A percentile compares a stretch with the other conserved stretches of the same genome.
These are phyloP conservation scores for Pomacea maculata DNA, from an alignment of 1,140 invertebrate species.

Conservation along the genomic window DNA sequence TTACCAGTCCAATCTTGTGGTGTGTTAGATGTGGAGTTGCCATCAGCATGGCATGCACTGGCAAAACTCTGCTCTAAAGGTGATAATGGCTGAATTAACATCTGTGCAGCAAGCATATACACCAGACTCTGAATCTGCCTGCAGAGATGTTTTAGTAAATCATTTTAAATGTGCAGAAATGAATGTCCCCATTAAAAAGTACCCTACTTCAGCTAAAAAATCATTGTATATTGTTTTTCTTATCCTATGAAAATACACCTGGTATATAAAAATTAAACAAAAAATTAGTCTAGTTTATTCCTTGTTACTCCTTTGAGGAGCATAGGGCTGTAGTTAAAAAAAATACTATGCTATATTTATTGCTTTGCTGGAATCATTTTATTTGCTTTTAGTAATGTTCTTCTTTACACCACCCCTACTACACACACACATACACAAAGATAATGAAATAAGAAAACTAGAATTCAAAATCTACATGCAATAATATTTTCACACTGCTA, in stretches of 20 bases:
- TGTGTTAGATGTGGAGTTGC: constrained; percentile 25
- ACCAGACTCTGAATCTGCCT: constrained; percentile 63
- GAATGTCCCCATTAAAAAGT: background rate
- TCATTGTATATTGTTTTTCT: background rate
- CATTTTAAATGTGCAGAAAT: background rate
- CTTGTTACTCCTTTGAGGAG: too few species aligned
- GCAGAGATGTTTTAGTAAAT: constrained; percentile 10
- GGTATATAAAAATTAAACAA: too few species aligned
- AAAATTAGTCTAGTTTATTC: too few species aligned
- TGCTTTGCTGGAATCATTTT: too few species aligned
- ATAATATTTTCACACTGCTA: background rate
- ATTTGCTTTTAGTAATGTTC: too few species aligned
- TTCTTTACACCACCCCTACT: background rate
- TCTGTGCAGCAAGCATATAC: constrained; percentile 55
- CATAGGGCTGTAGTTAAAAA: too few species aligned
- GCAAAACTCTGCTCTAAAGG: constrained; percentile 28
- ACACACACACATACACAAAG: background rate
- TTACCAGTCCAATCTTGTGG: constrained; percentile 53
- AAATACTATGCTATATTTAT: too few species aligned
- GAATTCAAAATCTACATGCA: background rate
- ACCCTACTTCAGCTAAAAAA: background rate
- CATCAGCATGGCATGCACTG: constrained; percentile 34
- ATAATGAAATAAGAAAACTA: background rate
- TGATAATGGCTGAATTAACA: constrained; percentile 48
- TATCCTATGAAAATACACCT: background rate